A percentile compares a stretch with the other conserved stretches of the same genome.
These are phyloP conservation scores for Lacerta agilis DNA, from an alignment of 2,797 vertebrate genomes.

Conservation along the genomic window DNA sequence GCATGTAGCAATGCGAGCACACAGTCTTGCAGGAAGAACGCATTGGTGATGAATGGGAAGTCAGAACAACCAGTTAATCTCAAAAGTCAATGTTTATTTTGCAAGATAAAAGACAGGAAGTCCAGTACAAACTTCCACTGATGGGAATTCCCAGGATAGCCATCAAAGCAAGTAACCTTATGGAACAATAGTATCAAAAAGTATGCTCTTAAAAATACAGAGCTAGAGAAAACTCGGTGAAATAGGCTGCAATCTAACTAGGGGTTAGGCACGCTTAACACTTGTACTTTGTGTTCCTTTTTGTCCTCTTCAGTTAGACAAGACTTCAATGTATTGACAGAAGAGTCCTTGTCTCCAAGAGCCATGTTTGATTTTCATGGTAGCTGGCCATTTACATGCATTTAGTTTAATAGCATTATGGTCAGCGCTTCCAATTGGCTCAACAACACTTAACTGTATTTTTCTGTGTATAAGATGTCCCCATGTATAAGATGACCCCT, in stretches of 20 bases:
- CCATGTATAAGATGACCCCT: too few species aligned
- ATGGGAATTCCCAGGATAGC: neutral
- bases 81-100: conserved; percentile 11
- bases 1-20: too few species aligned
- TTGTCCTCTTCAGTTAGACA: too few species aligned
- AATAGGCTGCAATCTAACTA: neutral
- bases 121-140: neutral
- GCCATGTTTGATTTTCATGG: too few species aligned
- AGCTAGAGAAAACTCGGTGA: neutral
- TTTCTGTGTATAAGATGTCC: too few species aligned
- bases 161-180: neutral
- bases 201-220: neutral
- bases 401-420: too few species aligned
- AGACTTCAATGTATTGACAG: too few species aligned
- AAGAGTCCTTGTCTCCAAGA: too few species aligned
- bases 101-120: conserved; percentile 1
- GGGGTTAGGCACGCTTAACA: neutral
- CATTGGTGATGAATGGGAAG: neutral
- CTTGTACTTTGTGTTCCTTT: too few species aligned
- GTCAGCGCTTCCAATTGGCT: too few species aligned
- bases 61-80: neutral
- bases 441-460: too few species aligned
- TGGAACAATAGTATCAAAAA: neutral
- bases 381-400: too few species aligned
- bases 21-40: neutral